Conservation (phyloP, 2,113 vertebrate genomes). For the Lepisosteus osseus region DNA sequence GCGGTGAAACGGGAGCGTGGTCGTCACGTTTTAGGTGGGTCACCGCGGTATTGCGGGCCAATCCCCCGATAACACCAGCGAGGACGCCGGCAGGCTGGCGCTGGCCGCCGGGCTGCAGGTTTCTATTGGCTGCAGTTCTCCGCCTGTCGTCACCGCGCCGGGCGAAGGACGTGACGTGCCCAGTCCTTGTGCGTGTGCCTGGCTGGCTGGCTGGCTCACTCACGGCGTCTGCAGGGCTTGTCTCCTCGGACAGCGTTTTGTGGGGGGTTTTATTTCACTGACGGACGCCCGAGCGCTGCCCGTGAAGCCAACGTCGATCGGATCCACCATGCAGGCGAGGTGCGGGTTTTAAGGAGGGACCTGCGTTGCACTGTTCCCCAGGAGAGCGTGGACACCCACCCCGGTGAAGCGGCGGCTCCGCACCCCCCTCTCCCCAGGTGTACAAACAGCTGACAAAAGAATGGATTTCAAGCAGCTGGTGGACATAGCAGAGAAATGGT, state of each 20-base stretch:
- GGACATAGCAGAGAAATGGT: conserved; percentile 93
- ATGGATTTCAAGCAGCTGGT: conserved; percentile 96
- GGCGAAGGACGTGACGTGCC: conserved; percentile 35
- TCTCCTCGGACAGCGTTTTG: no score
- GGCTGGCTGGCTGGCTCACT: conserved; percentile 27
- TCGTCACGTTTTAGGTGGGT: no score
- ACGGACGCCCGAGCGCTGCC: conserved; percentile 36
- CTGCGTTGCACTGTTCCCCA: conserved; percentile 52
- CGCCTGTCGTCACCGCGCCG: conserved; percentile 60
- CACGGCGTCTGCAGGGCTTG: no score
- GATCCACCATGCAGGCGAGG: conserved; percentile 48
- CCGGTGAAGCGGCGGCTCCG: conserved; percentile 46
- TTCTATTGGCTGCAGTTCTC: conserved; percentile 39
- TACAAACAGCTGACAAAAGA: conserved; percentile 37
- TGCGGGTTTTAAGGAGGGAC: conserved; percentile 51
- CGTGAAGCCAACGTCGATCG: conserved; percentile 35
- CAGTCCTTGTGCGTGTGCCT: conserved; percentile 47
- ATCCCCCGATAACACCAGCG: no score
- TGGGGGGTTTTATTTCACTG: conserved; percentile 35
- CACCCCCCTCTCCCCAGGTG: conserved; percentile 31
- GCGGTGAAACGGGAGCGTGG: no score
- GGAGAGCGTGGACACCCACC: conserved; percentile 41
- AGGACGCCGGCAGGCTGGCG: no score
- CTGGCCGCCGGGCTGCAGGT: not conserved
- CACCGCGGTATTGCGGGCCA: no score